These are phyloP conservation scores for Alcis repandata DNA, from an alignment of 2,888 invertebrate genomes.

Conservation along the genomic window DNA sequence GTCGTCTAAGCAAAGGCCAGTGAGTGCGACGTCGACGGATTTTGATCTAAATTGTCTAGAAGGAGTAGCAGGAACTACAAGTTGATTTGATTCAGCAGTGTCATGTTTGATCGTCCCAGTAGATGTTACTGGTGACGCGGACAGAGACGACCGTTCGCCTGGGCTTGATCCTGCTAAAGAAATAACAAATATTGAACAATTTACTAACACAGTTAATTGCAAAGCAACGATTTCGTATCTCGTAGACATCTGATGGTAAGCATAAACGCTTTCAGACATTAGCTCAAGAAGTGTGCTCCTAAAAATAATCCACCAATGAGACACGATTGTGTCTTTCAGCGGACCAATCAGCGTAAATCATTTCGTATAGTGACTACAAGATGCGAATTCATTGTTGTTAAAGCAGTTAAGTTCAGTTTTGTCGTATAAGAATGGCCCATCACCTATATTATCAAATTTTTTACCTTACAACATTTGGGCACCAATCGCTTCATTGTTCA, in stretches of 20 bases:
- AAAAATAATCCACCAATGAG: neutral
- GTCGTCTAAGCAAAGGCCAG: constrained; percentile 71
- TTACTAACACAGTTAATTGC: neutral
- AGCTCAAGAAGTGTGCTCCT: neutral
- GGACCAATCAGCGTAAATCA: neutral
- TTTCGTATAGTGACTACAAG: neutral
- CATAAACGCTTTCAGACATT: neutral
- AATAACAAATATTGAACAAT: constrained; percentile 51
- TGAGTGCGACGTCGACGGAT: constrained; percentile 84
- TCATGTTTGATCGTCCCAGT: constrained; percentile 69
- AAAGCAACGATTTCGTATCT: neutral
- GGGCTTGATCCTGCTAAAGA: constrained; percentile 79
- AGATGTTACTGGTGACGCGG: constrained; percentile 77
- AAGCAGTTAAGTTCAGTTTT: constrained; percentile 37
- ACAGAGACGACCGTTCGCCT: constrained; percentile 75
- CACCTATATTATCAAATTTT: constrained; percentile 39
- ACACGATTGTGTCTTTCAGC: neutral
- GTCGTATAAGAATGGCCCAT: constrained; percentile 33
- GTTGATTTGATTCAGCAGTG: constrained; percentile 68
- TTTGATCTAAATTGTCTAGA: constrained; percentile 83
- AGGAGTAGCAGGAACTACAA: constrained; percentile 70
- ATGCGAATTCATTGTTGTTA: constrained; percentile 21
- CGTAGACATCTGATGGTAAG: neutral
- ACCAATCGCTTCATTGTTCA: constrained; percentile 65
- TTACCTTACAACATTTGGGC: constrained; percentile 71